These are phyloP conservation scores for Protodeltote pygarga DNA, from an alignment of 2,888 invertebrate genomes.

Conservation along the genomic window DNA sequence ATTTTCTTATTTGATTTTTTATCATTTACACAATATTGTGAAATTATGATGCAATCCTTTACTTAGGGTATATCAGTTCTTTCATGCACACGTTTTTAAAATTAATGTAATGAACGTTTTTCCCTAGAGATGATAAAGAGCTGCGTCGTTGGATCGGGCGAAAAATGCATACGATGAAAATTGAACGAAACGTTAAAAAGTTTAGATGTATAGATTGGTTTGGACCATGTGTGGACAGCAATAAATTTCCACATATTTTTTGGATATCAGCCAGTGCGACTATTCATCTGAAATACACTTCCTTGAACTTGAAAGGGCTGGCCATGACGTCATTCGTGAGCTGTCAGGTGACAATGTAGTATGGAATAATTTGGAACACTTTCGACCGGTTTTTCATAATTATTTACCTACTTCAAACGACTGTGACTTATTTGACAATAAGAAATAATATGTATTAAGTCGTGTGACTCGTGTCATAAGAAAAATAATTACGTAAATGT, in stretches of 20 bases:
- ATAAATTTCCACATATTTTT: conserved; percentile 65
- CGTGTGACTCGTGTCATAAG: not conserved
- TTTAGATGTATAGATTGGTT: too few relatives aligned
- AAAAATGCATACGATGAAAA: too few relatives aligned
- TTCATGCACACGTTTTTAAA: too few relatives aligned
- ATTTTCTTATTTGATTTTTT: too few relatives aligned
- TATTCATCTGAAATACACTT: conserved; percentile 70
- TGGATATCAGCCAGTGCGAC: conserved; percentile 68
- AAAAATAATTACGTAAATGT: conserved; percentile 22
- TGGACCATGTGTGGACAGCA: too few relatives aligned
- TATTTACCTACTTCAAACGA: conserved; percentile 31
- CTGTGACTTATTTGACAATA: conserved; percentile 51
- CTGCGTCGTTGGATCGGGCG: too few relatives aligned
- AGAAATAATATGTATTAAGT: conserved; percentile 27
- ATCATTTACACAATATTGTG: too few relatives aligned
- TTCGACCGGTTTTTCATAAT: conserved; percentile 42
- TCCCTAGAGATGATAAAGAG: too few relatives aligned
- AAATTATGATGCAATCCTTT: too few relatives aligned
- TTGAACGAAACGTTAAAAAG: too few relatives aligned
- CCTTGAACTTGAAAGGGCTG: conserved; percentile 73
- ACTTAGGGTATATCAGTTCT: too few relatives aligned
- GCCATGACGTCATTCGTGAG: conserved; percentile 53
- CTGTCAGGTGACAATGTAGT: conserved; percentile 55
- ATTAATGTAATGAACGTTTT: too few relatives aligned
- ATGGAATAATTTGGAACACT: conserved; percentile 25